Evolutionary conservation across 2,888 invertebrate genomes (phyloP), one percentile per base, ranked within the genome.

Genomic region (Tiliacea aurago): DNA sequence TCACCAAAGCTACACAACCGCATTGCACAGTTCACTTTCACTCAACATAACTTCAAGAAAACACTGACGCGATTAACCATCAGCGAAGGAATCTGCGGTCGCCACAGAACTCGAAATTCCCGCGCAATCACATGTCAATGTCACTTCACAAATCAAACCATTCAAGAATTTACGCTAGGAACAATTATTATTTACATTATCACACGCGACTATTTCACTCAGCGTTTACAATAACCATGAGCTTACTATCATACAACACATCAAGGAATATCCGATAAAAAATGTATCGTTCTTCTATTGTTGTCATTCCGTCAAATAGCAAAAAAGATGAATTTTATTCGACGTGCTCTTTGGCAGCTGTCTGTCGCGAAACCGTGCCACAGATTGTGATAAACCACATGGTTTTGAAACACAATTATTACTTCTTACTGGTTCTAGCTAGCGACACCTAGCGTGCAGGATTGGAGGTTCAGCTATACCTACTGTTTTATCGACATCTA

Each of bases 81-180:
- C 76, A 28, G 20, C 68, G 33, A 64, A 49, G 53, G 62, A 70
- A 75, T 58, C 56, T 68, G 69, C 73, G 55, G 37, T 73, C 61
- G 23, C 68, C 76, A 62, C 76, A 78, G 70, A 80, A 87, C 80
- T 93, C 78, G 78, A 95, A 94, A 88, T 92, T 94, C 94, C 93
- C 95, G 95, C 95, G 91, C 89, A 84, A 86, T 88, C 85, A 88
- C 90, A 91, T 92, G 94, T 94, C 93, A 95, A 92, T 92, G 92
- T 94, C 93, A 92, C 83, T 87, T 81, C 85, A 85, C 81, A 81
- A 79, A 86, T 87, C 76, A 66, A 83, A 85, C 73, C 75, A 80
- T 80, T 80, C 64, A 76, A 33, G 63, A 86, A 83, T 85, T 76
- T 76, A 47, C 74, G 84, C 74, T 64, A 85, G 70, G 75, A 89